Base-by-base conservation (phyloP, 2,888 invertebrate genomes). In the Dyspetes luteomarginatus region DNA sequence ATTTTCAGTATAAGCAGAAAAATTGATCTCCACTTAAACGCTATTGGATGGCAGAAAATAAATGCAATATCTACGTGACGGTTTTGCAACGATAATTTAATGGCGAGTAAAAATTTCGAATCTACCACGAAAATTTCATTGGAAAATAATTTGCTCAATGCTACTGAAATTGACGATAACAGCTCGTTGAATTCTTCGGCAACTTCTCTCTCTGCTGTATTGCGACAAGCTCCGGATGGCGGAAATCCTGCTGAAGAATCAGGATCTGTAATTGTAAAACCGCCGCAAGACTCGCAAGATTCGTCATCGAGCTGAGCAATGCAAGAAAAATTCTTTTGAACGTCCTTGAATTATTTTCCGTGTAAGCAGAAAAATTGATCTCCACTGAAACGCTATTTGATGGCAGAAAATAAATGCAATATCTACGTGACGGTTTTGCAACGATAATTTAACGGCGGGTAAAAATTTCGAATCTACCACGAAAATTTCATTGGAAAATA, bases 151-250 rank as follows among this genome's bases (percentile, higher is more conserved):
- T 50, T 72, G 60, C 68, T 69, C 17, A 79, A 65, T 12, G 58
- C 26, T 0, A 82, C 82, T 41, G 82, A 83, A 78, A 81, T 89
- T 84, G 22, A 85, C 58, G 87, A 86, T 67, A 84, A 83, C 36
- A 83, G 78, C 76, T 86, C 84, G 1, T 74, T 86, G 36, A 85
- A 84, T 28, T 85, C 87, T 3, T 86, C 89, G 5, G 87, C 87
- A 67, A 86, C 86, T 3, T 87, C 89, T 4, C 84, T 88, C 19
- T 86, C 88, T 15, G 88, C 84, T n/a, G 82, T 88, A 12, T 89
- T 90, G 4, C 87, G 91, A 68, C 91, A 91, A 86, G 91, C 91
- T 2, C 91, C 91, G 5, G 91, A 91, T 52, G 91, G 91, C 17
- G 91, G 91, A 0, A 91, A 91, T 74, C 91, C 91, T 2, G 64